Percentiles rank a stretch among this genome's conserved stretches.
Evolutionary conservation across 2,113 vertebrate genomes (phyloP).

Genomic region (Chaetodon auriga): DNA sequence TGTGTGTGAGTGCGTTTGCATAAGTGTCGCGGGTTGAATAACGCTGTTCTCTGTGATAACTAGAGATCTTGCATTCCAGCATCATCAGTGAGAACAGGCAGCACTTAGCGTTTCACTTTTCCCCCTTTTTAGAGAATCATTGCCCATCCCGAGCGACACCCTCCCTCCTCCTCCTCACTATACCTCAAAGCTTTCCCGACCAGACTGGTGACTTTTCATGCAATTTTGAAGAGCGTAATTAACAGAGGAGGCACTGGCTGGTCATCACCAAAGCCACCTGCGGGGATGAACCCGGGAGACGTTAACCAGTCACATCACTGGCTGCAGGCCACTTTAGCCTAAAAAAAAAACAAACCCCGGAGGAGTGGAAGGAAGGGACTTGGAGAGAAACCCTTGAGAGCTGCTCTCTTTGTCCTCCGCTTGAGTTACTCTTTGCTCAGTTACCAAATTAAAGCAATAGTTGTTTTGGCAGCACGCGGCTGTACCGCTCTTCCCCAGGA

Average conservation of each 20-base stretch:
- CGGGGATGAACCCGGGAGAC: slow-evolving; percentile 49
- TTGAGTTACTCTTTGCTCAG: slow-evolving; percentile 49
- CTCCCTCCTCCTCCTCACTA: slow-evolving; percentile 15
- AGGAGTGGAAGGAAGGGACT: slow-evolving; percentile 8
- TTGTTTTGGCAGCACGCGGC: slow-evolving; percentile 40
- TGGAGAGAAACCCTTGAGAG: background rate
- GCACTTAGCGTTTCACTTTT: background rate
- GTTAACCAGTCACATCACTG: background rate
- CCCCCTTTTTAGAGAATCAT: background rate
- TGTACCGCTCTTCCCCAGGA: slow-evolving; percentile 28
- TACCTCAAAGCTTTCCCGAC: slow-evolving; percentile 54
- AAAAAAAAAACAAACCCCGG: background rate
- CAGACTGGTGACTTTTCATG: slow-evolving; percentile 47
- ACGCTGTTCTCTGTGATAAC: slow-evolving; percentile 29
- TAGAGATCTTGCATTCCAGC: slow-evolving; percentile 49
- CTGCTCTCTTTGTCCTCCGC: slow-evolving; percentile 16
- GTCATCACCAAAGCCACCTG: slow-evolving; percentile 62
- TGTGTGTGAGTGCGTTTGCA: slow-evolving; percentile 11
- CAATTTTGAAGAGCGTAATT: slow-evolving; percentile 20
- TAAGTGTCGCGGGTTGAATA: background rate
- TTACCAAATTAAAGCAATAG: slow-evolving; percentile 83
- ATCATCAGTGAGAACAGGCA: slow-evolving; percentile 31
- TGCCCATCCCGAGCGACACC: background rate
- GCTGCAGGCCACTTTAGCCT: slow-evolving; percentile 19
- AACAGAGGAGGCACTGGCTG: slow-evolving; percentile 28